Base-by-base conservation (phyloP, 2,888 invertebrate species). In the Napeogenes inachia region DNA sequence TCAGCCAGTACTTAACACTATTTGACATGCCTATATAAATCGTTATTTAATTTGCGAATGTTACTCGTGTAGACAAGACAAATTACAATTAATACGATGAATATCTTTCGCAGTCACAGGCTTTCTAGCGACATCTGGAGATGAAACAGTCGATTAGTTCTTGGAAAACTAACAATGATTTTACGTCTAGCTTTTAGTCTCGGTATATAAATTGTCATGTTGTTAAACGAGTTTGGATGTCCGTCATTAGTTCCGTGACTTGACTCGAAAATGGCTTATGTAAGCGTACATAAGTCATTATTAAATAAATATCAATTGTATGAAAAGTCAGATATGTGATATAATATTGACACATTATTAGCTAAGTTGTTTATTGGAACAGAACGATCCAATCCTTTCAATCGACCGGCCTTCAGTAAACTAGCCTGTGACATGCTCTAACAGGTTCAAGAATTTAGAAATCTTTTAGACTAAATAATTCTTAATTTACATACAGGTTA, bases 101-200 rank as follows among this genome's bases (percentile, higher is more conserved):
- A 77, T 81, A 82, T 81, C 80, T 75, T 67, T 79, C 79, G 70
- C 73, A 67, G 69, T 74, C 75, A 66, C 71, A 68, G 76, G 73
- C 83, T 82, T 82, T 84, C 81, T 74, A 76, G 75, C 73, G 21
- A 80, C 81, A 81, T 81, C 79, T 84, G 78, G 61, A 72, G 80
- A 81, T 82, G 71, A 72, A 77, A 77, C 73, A 70, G 71, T 70
- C 72, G 79, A 81, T 81, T 78, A 60, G 57, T 67, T 61, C 62
- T 68, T 72, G 71, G 67, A 69, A 73, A 71, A 73, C 70, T 72
- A 70, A 70, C 70, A 69, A 67, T 69, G 68, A 68, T 70, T 70
- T 63, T 65, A 60, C 54, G 65, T 68, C 68, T 68, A 59, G 60
- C 45, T 61, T 21, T 64, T 65, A 64, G 64, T 66, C 65, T 56